Conservation (phyloP, 2,113 vertebrate genomes). For the Ascaphus truei region DNA sequence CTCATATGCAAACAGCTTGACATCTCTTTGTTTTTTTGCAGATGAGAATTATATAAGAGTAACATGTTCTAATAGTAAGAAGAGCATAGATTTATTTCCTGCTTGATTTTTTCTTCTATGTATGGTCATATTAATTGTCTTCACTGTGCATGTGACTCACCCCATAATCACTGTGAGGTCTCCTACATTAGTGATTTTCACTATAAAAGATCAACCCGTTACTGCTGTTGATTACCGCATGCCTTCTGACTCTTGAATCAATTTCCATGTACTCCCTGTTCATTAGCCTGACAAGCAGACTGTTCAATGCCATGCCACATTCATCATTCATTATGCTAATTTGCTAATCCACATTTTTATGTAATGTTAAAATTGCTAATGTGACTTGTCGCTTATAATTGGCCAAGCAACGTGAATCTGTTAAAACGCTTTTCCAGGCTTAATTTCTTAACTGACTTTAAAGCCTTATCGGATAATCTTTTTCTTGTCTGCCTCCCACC, state of each 20-base stretch:
- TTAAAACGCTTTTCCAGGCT: slow-evolving; percentile 9
- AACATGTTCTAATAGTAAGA: no score
- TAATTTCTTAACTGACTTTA: slow-evolving; percentile 11
- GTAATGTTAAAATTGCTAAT: slow-evolving; percentile 25
- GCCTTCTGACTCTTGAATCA: background rate
- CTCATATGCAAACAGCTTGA: background rate
- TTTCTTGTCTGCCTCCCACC: background rate
- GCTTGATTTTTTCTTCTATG: no score
- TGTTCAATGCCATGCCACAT: slow-evolving; percentile 1
- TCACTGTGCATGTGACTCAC: no score
- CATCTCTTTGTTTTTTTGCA: background rate
- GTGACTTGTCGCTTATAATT: slow-evolving; percentile 31
- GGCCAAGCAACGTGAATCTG: slow-evolving; percentile 21
- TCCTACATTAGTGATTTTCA: no score
- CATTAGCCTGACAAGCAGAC: background rate
- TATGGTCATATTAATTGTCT: no score
- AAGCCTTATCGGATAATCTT: slow-evolving; percentile 4
- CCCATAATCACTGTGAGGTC: no score
- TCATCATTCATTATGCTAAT: slow-evolving; percentile 27
- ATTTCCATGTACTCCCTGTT: background rate
- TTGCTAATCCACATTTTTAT: slow-evolving; percentile 24
- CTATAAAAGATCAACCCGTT: no score
- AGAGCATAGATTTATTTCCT: no score
- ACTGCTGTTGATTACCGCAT: background rate
- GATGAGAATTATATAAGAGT: no score